Conservation (phyloP, 2,888 invertebrate genomes). For the Cacoxenus indagator region DNA sequence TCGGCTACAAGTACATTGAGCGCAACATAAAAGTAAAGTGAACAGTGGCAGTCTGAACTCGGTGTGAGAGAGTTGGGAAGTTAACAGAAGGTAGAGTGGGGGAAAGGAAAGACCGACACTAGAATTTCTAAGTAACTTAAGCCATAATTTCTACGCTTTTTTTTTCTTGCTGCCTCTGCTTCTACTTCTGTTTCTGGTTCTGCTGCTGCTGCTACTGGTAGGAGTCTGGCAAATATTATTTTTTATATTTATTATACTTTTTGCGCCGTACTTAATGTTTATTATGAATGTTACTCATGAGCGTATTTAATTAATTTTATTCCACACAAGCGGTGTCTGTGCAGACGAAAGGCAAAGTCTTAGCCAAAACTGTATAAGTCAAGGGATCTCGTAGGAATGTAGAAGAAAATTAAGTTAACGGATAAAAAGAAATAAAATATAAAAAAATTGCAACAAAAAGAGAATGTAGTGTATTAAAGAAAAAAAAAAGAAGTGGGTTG, state of each 20-base stretch:
- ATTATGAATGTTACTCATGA: slow-evolving; percentile 65
- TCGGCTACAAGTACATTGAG: slow-evolving; percentile 58
- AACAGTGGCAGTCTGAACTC: slow-evolving; percentile 40
- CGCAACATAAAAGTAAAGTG: slow-evolving; percentile 61
- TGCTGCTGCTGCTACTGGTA: slow-evolving; percentile 17
- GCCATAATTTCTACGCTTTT: slow-evolving; percentile 54
- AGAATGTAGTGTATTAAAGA: slow-evolving; percentile 21
- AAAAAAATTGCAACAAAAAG: neutral
- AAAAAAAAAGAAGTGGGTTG: slow-evolving; percentile 18
- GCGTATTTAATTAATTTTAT: slow-evolving; percentile 65
- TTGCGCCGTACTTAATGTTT: slow-evolving; percentile 58
- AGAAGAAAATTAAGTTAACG: slow-evolving; percentile 58
- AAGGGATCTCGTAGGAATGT: slow-evolving; percentile 25
- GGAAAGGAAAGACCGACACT: slow-evolving; percentile 1
- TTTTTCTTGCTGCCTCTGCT: slow-evolving; percentile 40
- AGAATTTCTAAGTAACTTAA: slow-evolving; percentile 57
- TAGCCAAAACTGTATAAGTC: slow-evolving; percentile 6
- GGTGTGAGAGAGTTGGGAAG: slow-evolving; percentile 24
- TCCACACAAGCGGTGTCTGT: slow-evolving; percentile 60
- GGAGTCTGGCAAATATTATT: slow-evolving; percentile 63
- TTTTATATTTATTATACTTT: slow-evolving; percentile 60
- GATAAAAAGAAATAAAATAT: neutral
- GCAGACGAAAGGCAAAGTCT: neutral
- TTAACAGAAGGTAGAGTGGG: neutral
- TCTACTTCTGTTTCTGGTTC: slow-evolving; percentile 38